phyloP scores from a whole-genome alignment of 1,140 invertebrate species.

The Drosophila sechellia region DNA sequence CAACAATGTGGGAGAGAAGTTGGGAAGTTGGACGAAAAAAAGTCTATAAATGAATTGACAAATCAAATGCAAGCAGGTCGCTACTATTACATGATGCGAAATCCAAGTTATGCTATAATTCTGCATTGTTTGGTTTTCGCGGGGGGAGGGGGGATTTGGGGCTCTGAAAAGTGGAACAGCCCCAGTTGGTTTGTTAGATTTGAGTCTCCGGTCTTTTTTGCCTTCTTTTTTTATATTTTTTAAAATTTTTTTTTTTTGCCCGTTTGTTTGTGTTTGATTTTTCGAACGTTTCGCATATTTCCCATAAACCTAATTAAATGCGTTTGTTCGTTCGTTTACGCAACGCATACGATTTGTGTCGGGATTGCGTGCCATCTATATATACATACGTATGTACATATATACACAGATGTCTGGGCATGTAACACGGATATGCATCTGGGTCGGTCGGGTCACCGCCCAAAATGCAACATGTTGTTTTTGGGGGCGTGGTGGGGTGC shows the following conservation, averaged over 20 bases:
- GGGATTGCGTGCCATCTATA: slow-evolving; percentile 36
- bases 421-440: slow-evolving; percentile 31
- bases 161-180: slow-evolving; percentile 5
- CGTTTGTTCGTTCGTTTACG: slow-evolving; percentile 71
- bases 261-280: slow-evolving; percentile 35
- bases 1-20: background rate
- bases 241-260: slow-evolving; percentile 18
- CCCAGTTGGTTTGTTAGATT: slow-evolving; percentile 16
- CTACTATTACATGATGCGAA: slow-evolving; percentile 77
- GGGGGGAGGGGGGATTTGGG: too few species aligned
- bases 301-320: slow-evolving; percentile 81
- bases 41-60: slow-evolving; percentile 80
- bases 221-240: slow-evolving; percentile 24
- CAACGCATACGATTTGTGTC: slow-evolving; percentile 60
- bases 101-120: slow-evolving; percentile 81
- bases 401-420: slow-evolving; percentile 6
- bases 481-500: background rate
- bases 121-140: slow-evolving; percentile 59
- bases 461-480: slow-evolving; percentile 58
- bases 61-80: slow-evolving; percentile 69
- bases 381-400: slow-evolving; percentile 4
- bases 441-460: slow-evolving; percentile 52
- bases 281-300: slow-evolving; percentile 70
- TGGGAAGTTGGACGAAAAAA: slow-evolving; percentile 27
- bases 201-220: slow-evolving; percentile 30